phyloP scores from a whole-genome alignment of 2,113 vertebrate species.

The Aspidoscelis tigris region DNA sequence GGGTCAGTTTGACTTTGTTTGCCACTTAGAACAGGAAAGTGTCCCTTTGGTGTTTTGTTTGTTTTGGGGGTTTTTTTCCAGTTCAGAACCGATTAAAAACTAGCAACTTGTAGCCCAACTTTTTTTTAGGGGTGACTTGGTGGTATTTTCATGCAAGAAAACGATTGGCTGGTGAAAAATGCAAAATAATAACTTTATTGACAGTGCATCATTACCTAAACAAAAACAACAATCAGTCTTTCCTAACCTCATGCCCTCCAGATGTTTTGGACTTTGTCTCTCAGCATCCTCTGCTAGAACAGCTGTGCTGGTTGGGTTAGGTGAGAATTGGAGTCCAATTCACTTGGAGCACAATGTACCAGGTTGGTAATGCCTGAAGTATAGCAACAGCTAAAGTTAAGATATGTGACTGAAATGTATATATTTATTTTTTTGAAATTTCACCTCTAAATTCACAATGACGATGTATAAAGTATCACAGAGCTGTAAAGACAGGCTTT shows the following conservation, averaged over 20 bases:
- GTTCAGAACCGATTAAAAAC: conserved; percentile 39
- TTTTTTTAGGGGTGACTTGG: background rate
- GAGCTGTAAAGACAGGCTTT: conserved; percentile 48
- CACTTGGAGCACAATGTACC: too few relatives aligned
- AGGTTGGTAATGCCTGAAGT: conserved; percentile 13
- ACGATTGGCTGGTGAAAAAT: conserved; percentile 10
- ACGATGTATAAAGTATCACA: conserved; percentile 10
- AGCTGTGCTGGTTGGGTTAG: too few relatives aligned
- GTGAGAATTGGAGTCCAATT: too few relatives aligned
- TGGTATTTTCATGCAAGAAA: conserved; percentile 37
- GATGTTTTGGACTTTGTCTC: too few relatives aligned
- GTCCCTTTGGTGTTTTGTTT: conserved; percentile 14
- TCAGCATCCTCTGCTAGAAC: too few relatives aligned
- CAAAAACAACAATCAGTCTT: conserved; percentile 28
- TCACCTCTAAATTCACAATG: conserved; percentile 21
- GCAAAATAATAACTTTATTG: conserved; percentile 17
- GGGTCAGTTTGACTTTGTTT: conserved; percentile 20
- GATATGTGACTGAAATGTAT: conserved; percentile 22
- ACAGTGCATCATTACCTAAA: conserved; percentile 30
- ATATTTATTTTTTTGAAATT: conserved; percentile 29
- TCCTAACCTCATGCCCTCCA: too few relatives aligned
- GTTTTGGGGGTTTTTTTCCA: conserved; percentile 18
- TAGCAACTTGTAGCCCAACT: conserved; percentile 30
- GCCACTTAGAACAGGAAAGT: conserved; percentile 32
- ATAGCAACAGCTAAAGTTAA: conserved; percentile 35